Base-by-base conservation (phyloP, 2,113 vertebrate species). In the Notarius quadriscutis region DNA sequence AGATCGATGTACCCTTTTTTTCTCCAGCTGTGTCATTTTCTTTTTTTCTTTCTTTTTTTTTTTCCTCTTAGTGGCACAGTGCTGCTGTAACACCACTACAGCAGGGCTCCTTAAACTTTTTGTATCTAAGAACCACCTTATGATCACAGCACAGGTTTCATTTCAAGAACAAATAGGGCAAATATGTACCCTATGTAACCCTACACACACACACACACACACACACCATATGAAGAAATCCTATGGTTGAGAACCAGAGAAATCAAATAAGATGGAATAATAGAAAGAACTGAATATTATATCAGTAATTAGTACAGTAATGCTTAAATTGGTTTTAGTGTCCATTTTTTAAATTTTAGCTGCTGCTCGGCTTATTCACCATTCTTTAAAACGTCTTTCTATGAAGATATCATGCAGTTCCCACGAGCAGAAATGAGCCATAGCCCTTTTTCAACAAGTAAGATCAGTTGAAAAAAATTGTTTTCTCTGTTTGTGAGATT, bases 1-100 rank as follows among this genome's bases (percentile, higher is more conserved):
- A 87, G 86, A 77, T 86, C 82, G 88, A 91, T 93, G 94, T 92
- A 92, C 84, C 86, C 92, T 27, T 27, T 95, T 95, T 94, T 91
- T 92, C 81, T 92, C 81, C 77, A 86, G 88, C 89, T 93, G 94
- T 94, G 93, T 92, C 11, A 7, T 53, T 41, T 41, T 41, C 41
- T 41, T 41, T 41, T 41, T 41, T 41, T 1, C 0, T 0, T 41
- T 41, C 0, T 0, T 41, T 41, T 41, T 41, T 41, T 3, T 48
- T n/a, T 77, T 2, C 4, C 6, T 5, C 18, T 30, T 2, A 58
- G 17, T 20, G 17, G 17, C 27, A 58, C 50, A 79, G 51, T 77
- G 74, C 0, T 14, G n/a, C 77, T 57, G 77, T 79, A 17, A 57
- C 7, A 79, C 77, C 10, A 18, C n/a, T 57, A 30, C n/a, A 57